Evolutionary conservation across 1,140 invertebrate species (phyloP).

Genomic region (Spodoptera frugiperda): DNA sequence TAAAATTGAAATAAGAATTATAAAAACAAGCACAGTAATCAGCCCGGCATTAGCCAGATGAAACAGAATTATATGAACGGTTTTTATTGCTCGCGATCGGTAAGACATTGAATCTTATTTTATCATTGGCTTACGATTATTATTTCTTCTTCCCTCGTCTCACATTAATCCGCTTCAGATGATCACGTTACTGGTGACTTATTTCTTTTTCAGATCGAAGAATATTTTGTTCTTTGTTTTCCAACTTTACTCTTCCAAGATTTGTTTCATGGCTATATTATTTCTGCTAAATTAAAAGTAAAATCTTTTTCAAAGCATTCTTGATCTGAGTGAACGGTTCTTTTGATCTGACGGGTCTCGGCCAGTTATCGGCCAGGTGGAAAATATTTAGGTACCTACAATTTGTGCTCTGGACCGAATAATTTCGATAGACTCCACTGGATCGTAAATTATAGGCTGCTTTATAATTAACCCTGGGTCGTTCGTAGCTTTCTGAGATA

Average conservation of each 20-base stretch:
- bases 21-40: too few relatives aligned
- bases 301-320: constrained; percentile 19
- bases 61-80: neutral
- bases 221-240: neutral
- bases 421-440: constrained; percentile 38
- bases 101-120: neutral
- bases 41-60: too few relatives aligned
- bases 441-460: constrained; percentile 12
- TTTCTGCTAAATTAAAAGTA: constrained; percentile 11
- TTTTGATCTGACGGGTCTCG: constrained; percentile 58
- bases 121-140: neutral
- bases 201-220: neutral
- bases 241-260: neutral
- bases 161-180: neutral
- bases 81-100: neutral
- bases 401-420: constrained; percentile 55
- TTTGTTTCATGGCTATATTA: neutral
- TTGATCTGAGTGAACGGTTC: constrained; percentile 37
- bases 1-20: too few relatives aligned
- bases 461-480: constrained; percentile 15
- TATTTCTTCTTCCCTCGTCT: neutral
- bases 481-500: neutral
- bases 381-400: constrained; percentile 52
- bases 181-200: neutral
- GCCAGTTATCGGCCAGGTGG: constrained; percentile 50